phyloP scores from a whole-genome alignment of 2,888 invertebrate genomes.

The Globia sparganii region DNA sequence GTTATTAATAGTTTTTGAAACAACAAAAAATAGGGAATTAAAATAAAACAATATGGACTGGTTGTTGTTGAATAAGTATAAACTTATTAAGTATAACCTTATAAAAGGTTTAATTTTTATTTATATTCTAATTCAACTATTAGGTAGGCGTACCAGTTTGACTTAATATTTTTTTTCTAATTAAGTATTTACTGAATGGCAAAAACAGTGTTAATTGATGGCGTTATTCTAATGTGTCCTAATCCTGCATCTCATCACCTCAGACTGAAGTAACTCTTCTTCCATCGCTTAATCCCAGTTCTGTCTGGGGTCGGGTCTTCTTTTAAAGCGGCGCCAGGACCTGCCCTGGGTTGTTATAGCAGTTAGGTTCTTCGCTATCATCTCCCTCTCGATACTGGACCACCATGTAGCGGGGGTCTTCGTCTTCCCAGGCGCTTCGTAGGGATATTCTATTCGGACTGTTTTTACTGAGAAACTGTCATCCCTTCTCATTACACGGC shows the following conservation, averaged over 20 bases:
- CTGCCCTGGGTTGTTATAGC: no score
- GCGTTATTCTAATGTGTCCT: neutral
- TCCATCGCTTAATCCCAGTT: no score
- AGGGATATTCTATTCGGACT: no score
- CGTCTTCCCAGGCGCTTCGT: no score
- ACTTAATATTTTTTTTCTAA: neutral
- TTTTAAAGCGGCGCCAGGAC: no score
- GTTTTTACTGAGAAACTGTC: no score
- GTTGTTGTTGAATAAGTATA: constrained; percentile 6
- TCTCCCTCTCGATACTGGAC: no score
- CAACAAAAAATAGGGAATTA: neutral
- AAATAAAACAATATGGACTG: neutral
- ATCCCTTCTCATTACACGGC: no score
- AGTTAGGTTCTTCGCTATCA: no score
- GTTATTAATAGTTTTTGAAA: constrained; percentile 58
- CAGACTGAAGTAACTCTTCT: neutral
- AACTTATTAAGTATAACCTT: constrained; percentile 1
- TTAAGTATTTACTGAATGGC: neutral
- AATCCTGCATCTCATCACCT: neutral
- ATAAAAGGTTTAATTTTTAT: neutral
- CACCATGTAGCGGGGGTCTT: no score
- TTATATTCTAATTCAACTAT: no score
- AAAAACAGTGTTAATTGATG: neutral
- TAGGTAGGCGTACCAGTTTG: neutral
- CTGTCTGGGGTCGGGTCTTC: no score